Evolutionary conservation across 2,797 vertebrate genomes (phyloP), one percentile per base, ranked within the genome.

Genomic region (Sebastes paucispinis): DNA sequence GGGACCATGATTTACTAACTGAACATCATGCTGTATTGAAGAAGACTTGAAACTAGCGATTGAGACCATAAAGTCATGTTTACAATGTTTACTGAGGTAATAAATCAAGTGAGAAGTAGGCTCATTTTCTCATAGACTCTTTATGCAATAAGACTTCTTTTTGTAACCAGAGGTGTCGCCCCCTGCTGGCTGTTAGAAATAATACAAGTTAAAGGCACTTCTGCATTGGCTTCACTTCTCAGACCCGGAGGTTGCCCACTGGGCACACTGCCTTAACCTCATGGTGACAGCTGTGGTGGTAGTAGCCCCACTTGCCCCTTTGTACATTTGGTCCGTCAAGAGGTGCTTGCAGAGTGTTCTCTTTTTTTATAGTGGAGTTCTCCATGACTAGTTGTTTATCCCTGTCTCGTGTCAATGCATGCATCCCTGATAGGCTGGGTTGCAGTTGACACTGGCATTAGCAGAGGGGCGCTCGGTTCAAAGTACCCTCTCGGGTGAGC

Each of bases 141-240:
- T 0, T 8, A 47, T 47, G 0, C 6, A 47, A 47, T 8, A 0
- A 47, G 16, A 18, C 43, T 47, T 18, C 1, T 47, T 8, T 18
- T 16, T 8, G 43, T 0, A 16, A 43, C 39, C 14, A 16, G 0
- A 43, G 39, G 39, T 16, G 39, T 43, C 39, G 0, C 3, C 14
- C 6, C 39, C 39, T 43, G 39, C 39, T 43, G 39, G 13, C 39
- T 43, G 0, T 16, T 50, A 50, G 50, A 52, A 20, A 52, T 0
- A 52, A 52, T 52, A 0, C 20, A 52, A 1, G 8, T 52, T 52
- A 0, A 10, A n/a, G 50, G 20, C 50, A 54, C 50, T 54, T n/a
- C 50, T 10, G 20, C 43, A 1, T 47, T 47, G 16, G 16, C 43
- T 47, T 47, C 16, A 47, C 20, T 52, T n/a, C 0, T n/a, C 50